Percentiles rank a stretch among this genome's conserved stretches.
Conservation (phyloP, 2,113 vertebrate species). For the Mobula birostris region DNA sequence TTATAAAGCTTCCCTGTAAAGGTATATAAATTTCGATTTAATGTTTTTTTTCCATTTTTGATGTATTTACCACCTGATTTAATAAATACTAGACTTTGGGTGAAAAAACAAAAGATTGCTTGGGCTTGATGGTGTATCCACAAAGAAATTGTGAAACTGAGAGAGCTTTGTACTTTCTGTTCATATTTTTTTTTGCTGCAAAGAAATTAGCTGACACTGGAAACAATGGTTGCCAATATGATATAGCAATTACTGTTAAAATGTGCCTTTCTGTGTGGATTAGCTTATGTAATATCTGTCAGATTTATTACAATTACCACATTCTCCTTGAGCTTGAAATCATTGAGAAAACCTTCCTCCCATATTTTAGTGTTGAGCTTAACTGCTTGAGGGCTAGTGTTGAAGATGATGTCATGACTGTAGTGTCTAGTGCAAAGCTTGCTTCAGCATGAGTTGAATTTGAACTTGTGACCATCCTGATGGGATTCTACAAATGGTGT, state of each 20-base stretch:
- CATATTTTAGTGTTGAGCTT: not conserved
- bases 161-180: not conserved
- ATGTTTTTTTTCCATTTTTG: not conserved
- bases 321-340: not conserved
- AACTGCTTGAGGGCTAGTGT: not conserved
- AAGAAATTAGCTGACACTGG: not conserved
- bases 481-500: not conserved
- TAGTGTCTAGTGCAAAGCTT: not conserved
- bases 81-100: not conserved
- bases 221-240: slow-evolving; percentile 1
- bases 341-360: not conserved
- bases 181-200: not conserved
- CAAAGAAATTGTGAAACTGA: not conserved
- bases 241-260: not conserved
- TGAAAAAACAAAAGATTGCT: not conserved
- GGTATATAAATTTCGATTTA: not conserved
- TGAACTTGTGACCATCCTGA: not conserved
- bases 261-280: not conserved
- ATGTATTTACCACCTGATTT: not conserved
- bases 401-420: not conserved
- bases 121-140: not conserved
- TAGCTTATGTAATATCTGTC: not conserved
- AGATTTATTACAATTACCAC: not conserved
- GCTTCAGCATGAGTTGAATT: not conserved
- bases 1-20: no score